These are phyloP conservation scores for Brachionus rotundiformis DNA, from an alignment of 1,140 invertebrate species.

Conservation along the genomic window DNA sequence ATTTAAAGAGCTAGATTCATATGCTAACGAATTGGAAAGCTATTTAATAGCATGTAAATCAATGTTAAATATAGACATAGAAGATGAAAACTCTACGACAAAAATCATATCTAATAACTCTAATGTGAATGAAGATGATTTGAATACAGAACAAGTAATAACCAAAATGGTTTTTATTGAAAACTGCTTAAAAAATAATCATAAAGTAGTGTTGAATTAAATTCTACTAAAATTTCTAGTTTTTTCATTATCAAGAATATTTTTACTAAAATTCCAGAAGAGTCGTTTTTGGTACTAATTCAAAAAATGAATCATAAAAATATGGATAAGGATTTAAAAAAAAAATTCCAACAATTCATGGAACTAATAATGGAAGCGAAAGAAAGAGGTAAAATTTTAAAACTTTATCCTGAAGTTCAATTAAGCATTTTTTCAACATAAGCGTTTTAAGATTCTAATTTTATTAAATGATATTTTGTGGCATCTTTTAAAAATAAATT, in stretches of 20 bases:
- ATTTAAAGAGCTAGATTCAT: constrained; percentile 31
- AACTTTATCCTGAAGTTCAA: background rate
- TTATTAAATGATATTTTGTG: too few species aligned
- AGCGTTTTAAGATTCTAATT: too few species aligned
- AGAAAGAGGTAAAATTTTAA: background rate
- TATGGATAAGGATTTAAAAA: constrained; percentile 35
- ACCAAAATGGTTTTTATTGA: constrained; percentile 27
- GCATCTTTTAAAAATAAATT: background rate
- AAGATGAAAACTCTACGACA: background rate
- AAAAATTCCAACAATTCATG: constrained; percentile 47
- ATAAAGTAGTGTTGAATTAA: background rate
- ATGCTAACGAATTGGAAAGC: constrained; percentile 47
- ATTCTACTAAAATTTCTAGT: background rate
- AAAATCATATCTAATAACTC: background rate
- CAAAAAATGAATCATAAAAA: constrained; percentile 44
- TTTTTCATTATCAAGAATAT: background rate
- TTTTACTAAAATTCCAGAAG: constrained; percentile 38
- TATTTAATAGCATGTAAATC: constrained; percentile 48
- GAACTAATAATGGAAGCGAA: constrained; percentile 34
- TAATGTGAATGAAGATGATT: background rate
- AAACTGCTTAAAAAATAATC: constrained; percentile 22
- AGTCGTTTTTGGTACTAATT: constrained; percentile 27
- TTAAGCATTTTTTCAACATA: too few species aligned
- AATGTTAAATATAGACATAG: constrained; percentile 46
- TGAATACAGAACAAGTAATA: constrained; percentile 12